Conservation (phyloP, 2,888 invertebrate species). For the Pristionchus japonicus region DNA sequence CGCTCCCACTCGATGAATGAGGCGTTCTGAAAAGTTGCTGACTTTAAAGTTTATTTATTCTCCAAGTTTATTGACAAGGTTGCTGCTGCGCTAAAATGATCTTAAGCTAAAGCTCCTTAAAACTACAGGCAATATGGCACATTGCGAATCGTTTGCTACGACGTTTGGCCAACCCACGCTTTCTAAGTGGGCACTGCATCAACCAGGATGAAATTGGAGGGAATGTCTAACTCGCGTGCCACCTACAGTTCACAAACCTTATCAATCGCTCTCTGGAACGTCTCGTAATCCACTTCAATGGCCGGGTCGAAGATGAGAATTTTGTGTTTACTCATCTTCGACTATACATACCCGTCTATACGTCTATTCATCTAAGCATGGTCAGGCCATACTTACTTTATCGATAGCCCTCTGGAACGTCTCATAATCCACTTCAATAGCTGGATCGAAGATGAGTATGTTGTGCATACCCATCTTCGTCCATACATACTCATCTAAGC, state of each 20-base stretch:
- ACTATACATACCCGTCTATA: not conserved
- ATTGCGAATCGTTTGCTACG: no score
- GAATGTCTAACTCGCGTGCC: not conserved
- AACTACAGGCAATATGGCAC: no score
- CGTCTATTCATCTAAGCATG: not conserved
- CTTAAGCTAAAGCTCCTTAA: no score
- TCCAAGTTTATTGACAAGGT: no score
- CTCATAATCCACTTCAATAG: constrained; percentile 66
- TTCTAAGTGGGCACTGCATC: no score
- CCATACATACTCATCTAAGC: no score
- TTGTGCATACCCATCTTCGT: constrained; percentile 66
- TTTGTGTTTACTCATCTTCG: constrained; percentile 57
- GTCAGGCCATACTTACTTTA: no score
- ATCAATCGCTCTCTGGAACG: constrained; percentile 60
- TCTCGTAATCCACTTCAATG: constrained; percentile 64
- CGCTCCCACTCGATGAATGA: constrained; percentile 70
- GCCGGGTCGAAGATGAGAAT: constrained; percentile 73
- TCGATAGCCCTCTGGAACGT: constrained; percentile 60
- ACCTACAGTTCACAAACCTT: not conserved
- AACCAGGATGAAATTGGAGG: no score
- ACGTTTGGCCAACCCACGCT: no score
- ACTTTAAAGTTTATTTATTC: no score
- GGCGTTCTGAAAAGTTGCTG: constrained; percentile 54
- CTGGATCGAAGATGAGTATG: constrained; percentile 71
- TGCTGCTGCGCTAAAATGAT: no score